These are phyloP conservation scores for Centropyge bicolor DNA, from an alignment of 2,797 vertebrate species.

Conservation along the genomic window DNA sequence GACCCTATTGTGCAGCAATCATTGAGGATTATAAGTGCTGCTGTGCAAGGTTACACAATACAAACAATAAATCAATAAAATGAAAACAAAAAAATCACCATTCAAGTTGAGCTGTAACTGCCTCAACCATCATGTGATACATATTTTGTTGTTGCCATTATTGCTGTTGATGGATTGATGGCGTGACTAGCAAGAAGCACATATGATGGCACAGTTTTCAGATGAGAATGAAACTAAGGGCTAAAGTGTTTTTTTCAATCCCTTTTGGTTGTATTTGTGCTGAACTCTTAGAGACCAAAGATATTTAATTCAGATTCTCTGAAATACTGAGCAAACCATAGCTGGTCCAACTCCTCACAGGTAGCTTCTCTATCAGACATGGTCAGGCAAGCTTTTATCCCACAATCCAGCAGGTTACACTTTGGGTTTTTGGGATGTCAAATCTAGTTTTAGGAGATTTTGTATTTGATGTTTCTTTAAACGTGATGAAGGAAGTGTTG, in stretches of 20 bases:
- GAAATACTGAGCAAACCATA: neutral
- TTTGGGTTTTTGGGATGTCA: neutral
- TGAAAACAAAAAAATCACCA: neutral
- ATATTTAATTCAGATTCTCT: neutral
- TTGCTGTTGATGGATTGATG: neutral
- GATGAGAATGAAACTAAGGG: conserved; percentile 1
- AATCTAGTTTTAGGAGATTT: conserved; percentile 6
- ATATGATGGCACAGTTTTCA: no score
- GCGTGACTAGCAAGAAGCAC: neutral
- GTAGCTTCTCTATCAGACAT: neutral
- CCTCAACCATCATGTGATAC: neutral
- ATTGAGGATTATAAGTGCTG: neutral
- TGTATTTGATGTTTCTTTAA: neutral
- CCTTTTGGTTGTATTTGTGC: neutral
- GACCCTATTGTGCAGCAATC: neutral
- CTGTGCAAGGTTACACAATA: neutral
- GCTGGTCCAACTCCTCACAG: neutral
- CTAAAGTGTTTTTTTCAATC: neutral
- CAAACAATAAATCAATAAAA: neutral
- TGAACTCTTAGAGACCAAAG: neutral
- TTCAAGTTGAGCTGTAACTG: neutral
- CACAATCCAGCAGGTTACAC: neutral
- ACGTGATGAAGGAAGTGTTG: neutral
- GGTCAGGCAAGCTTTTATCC: neutral
- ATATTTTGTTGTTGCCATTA: neutral